phyloP scores from a whole-genome alignment of 2,797 vertebrate genomes.

The Heteromormyrus szaboi region DNA sequence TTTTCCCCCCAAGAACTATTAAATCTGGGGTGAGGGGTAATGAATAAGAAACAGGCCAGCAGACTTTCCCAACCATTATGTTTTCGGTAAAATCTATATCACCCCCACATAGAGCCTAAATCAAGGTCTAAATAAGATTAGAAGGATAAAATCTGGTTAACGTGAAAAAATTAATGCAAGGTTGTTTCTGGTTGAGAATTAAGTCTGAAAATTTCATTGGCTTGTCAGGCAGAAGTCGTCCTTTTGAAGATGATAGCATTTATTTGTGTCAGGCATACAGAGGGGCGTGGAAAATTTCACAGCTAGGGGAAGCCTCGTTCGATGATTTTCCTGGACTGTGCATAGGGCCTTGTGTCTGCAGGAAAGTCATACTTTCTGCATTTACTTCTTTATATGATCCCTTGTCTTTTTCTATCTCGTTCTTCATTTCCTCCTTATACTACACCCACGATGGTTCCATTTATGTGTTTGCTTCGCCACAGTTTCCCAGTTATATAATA shows the following conservation, averaged over 20 bases:
- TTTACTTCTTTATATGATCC: not conserved
- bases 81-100: not conserved
- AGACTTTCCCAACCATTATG: constrained; percentile 2
- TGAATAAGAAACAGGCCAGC: not conserved
- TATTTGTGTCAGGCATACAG: not conserved
- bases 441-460: not conserved
- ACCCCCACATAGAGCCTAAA: not conserved
- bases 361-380: not conserved
- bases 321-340: not conserved
- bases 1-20: not conserved
- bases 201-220: not conserved
- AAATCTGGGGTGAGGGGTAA: not conserved
- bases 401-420: not conserved
- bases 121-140: not conserved
- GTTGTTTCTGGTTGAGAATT: not conserved
- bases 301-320: not conserved
- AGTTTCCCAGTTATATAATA: not conserved
- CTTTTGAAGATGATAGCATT: not conserved
- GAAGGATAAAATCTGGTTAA: not conserved
- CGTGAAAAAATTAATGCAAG: constrained; percentile 13
- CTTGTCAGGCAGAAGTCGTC: not conserved
- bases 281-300: not conserved
- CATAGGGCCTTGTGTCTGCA: not conserved
- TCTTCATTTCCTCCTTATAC: not conserved
- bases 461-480: not conserved